phyloP scores from a whole-genome alignment of 23 tunicate species.

The Ciona savignyi region DNA sequence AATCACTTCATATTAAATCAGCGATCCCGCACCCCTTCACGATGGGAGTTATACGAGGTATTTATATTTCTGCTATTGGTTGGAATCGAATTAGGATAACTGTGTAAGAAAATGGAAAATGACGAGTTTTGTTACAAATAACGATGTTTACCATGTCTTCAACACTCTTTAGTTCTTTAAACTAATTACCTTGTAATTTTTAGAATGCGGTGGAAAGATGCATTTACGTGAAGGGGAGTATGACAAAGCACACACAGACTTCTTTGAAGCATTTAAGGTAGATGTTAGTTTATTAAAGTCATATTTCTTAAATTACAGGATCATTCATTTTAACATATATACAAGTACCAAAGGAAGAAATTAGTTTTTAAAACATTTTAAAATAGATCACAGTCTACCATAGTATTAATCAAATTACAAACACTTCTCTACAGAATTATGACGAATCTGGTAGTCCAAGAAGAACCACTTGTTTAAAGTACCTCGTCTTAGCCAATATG shows the following conservation, averaged over 20 bases:
- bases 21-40: slow-evolving; percentile 97
- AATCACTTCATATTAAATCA: slow-evolving; percentile 79
- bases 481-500: slow-evolving; percentile 97
- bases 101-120: too few relatives aligned
- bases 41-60: slow-evolving; percentile 92
- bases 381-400: too few relatives aligned
- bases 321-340: too few relatives aligned
- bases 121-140: too few relatives aligned
- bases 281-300: too few relatives aligned
- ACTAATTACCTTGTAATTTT: background rate
- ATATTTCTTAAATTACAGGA: too few relatives aligned
- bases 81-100: too few relatives aligned
- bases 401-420: background rate
- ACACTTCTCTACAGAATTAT: slow-evolving; percentile 41
- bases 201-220: slow-evolving; percentile 99
- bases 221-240: slow-evolving; percentile 91
- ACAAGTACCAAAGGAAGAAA: too few relatives aligned
- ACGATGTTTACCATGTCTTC: too few relatives aligned
- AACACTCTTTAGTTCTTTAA: too few relatives aligned
- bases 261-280: slow-evolving; percentile 96
- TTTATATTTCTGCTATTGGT: too few relatives aligned
- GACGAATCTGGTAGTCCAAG: slow-evolving; percentile 95
- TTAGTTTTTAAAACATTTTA: too few relatives aligned
- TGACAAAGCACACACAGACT: slow-evolving; percentile 96
- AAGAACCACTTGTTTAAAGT: slow-evolving; percentile 86